Percentiles rank a stretch among this genome's conserved stretches.
phyloP scores from a whole-genome alignment of 2,888 invertebrate species.

The Pristionchus exspectatus region DNA sequence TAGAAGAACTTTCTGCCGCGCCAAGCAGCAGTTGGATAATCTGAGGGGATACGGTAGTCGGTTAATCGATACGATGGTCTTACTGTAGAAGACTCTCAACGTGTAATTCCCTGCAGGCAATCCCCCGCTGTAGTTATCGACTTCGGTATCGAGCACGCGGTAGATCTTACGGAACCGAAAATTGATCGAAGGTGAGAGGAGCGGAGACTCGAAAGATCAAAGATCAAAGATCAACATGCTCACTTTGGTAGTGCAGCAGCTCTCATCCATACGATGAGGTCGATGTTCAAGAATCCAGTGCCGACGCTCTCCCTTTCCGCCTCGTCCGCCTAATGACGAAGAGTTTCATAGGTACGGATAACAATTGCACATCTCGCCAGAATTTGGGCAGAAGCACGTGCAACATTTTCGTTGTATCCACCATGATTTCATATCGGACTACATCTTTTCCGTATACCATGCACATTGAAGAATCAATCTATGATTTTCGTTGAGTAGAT shows the following conservation, averaged over 20 bases:
- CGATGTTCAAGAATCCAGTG: conserved; percentile 39
- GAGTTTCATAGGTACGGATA: not conserved
- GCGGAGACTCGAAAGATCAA: not conserved
- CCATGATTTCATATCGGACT: too few species aligned
- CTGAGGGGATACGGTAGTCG: not conserved
- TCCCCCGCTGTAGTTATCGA: not conserved
- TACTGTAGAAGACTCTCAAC: not conserved
- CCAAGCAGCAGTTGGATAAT: conserved; percentile 35
- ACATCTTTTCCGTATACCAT: too few species aligned
- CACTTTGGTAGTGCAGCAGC: conserved; percentile 51
- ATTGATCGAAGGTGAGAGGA: not conserved
- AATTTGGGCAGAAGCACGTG: too few species aligned
- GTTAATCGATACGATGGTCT: not conserved
- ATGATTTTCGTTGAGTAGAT: too few species aligned
- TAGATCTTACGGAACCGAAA: conserved; percentile 53
- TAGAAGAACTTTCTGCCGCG: conserved; percentile 40
- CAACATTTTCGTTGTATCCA: too few species aligned
- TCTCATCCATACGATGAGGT: conserved; percentile 53
- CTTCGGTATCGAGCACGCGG: conserved; percentile 40
- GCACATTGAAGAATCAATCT: too few species aligned
- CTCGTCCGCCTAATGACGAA: not conserved
- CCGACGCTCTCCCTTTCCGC: conserved; percentile 33
- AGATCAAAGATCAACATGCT: not conserved
- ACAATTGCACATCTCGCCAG: too few species aligned
- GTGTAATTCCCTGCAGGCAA: conserved; percentile 52